phyloP scores from a whole-genome alignment of 2,797 vertebrate species.

The Chelmon rostratus region DNA sequence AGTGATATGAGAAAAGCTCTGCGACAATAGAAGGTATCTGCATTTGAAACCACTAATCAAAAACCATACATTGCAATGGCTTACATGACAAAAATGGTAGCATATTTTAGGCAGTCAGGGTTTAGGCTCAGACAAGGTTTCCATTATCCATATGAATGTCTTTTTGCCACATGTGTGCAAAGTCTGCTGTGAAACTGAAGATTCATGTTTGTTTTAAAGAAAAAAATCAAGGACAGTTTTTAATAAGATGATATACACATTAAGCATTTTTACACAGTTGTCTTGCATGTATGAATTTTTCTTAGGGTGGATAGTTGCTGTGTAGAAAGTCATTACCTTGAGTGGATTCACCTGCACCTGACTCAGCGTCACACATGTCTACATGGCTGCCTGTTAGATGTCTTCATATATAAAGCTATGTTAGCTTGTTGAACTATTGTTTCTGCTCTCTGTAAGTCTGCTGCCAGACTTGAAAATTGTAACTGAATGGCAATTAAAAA shows the following conservation, averaged over 20 bases:
- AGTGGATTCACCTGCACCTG: constrained; percentile 3
- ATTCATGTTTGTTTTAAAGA: background rate
- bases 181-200: background rate
- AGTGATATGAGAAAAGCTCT: background rate
- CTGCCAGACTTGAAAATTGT: background rate
- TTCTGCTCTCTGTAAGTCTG: background rate
- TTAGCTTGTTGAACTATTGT: constrained; percentile 14
- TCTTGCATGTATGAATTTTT: background rate
- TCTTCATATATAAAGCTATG: background rate
- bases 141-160: background rate
- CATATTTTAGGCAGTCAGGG: background rate
- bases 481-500: constrained; percentile 8
- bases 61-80: background rate
- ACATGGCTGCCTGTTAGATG: constrained; percentile 2
- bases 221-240: background rate
- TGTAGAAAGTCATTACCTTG: constrained; percentile 11
- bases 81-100: background rate
- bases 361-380: constrained; percentile 23
- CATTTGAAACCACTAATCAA: background rate
- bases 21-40: background rate
- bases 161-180: background rate
- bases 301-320: background rate
- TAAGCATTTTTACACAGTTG: background rate
- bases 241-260: background rate
- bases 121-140: background rate